Conservation (phyloP, 2,888 invertebrate genomes). For the Pseudoips prasinana region DNA sequence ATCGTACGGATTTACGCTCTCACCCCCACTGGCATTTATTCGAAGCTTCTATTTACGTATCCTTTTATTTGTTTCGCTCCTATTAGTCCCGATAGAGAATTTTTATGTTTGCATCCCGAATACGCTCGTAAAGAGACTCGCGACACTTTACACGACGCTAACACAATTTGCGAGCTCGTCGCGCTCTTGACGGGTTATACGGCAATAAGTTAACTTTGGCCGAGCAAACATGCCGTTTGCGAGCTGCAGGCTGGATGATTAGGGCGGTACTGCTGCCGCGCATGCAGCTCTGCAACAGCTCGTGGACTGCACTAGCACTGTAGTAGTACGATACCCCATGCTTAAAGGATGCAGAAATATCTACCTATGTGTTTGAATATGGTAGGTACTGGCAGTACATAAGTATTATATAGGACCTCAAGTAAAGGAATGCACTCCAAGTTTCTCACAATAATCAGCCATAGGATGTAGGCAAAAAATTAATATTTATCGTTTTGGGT, state of each 20-base stretch:
- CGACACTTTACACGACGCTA: conserved; percentile 74
- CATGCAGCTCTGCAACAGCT: too few species aligned
- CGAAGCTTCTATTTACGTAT: conserved; percentile 79
- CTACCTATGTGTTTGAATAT: too few species aligned
- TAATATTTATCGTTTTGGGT: too few species aligned
- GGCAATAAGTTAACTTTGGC: conserved; percentile 66
- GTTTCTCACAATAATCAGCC: too few species aligned
- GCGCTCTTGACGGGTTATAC: conserved; percentile 74
- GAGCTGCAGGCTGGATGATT: conserved; percentile 67
- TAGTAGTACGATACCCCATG: too few species aligned
- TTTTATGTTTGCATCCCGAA: conserved; percentile 78
- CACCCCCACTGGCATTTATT: conserved; percentile 80
- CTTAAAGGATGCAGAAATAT: too few species aligned
- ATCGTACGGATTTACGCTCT: conserved; percentile 82
- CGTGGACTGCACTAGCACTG: too few species aligned
- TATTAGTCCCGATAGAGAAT: conserved; percentile 82
- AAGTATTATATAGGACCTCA: too few species aligned
- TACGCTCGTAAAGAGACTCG: conserved; percentile 78
- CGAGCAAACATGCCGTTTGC: conserved; percentile 70
- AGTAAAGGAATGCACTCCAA: too few species aligned
- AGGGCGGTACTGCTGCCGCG: too few species aligned
- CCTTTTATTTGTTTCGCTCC: conserved; percentile 81
- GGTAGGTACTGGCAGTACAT: too few species aligned
- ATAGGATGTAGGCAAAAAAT: too few species aligned
- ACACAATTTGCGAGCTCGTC: conserved; percentile 73